Base-by-base conservation (phyloP, 2,113 vertebrate species). In the Leucopternis melanops region DNA sequence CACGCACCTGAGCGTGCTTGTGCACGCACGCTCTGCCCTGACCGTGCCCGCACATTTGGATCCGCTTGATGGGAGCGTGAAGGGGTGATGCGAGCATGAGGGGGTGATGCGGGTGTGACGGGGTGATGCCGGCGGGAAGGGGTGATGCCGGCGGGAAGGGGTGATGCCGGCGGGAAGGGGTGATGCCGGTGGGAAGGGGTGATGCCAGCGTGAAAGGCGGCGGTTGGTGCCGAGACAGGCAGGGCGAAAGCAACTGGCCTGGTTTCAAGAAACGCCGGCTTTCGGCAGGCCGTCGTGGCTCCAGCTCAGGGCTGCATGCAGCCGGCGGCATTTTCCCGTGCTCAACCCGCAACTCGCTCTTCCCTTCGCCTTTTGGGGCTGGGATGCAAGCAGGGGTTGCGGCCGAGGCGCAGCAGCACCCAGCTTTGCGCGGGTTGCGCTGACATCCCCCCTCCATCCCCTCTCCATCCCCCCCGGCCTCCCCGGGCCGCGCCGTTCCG, bases 1-100 rank as follows among this genome's bases (percentile, higher is more conserved):
- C 14, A 23, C 40, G 9, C 8, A 2, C 4, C 57, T 7, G 29
- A 50, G 49, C 2, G 27, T 32, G 45, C 18, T 29, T 0, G 38
- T 2, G 54, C 66, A 4, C 34, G 6, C 21, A 4, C 7, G 6
- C 36, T 62, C 34, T 74, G 71, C 17, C 52, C 67, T 4, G 40
- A 18, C 45, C 2, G 10, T 26, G 38, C 34, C 38, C 11, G 3
- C 18, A 11, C 4, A 4, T 40, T 70, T 1, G 13, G 54, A 19
- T 18, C 22, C 6, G 4, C 29, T 31, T 10, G 62, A 62, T n/a
- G 32, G 0, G 25, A 66, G 78, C 1, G 8, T 14, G 65, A 23
- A 7, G 32, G 44, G 31, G 21, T 13, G 44, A 59, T 45, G 34
- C 3, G 67, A 47, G 36, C 8, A 2, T 44, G 45, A 32, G 23